phyloP scores from a whole-genome alignment of 2,113 vertebrate species.

The Cyphomyrus discorhynchus region DNA sequence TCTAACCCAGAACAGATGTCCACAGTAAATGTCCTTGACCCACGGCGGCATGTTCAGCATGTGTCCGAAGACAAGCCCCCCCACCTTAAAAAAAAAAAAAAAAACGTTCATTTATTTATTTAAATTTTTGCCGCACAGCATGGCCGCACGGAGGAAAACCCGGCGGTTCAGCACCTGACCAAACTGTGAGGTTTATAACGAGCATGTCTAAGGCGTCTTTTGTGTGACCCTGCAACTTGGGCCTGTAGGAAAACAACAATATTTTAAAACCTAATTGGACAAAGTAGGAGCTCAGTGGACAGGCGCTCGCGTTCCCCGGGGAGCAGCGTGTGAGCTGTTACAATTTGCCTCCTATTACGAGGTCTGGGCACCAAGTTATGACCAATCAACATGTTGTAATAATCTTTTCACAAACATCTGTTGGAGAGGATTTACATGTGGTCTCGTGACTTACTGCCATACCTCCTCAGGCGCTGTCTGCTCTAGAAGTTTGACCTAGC shows the following conservation, averaged over 20 bases:
- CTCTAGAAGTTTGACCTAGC: conserved; percentile 26
- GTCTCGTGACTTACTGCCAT: conserved; percentile 46
- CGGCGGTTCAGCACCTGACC: conserved; percentile 79
- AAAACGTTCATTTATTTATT: neutral
- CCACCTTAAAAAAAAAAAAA: neutral
- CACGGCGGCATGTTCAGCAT: conserved; percentile 59
- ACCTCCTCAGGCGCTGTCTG: conserved; percentile 43
- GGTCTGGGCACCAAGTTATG: conserved; percentile 46
- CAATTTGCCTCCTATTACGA: conserved; percentile 75
- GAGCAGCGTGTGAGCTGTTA: conserved; percentile 63
- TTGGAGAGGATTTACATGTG: conserved; percentile 48
- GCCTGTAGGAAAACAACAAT: conserved; percentile 62
- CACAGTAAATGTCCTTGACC: conserved; percentile 75
- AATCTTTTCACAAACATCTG: conserved; percentile 62
- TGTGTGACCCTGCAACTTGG: conserved; percentile 56
- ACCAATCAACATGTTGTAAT: conserved; percentile 55
- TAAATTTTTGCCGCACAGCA: conserved; percentile 23
- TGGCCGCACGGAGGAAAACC: conserved; percentile 16
- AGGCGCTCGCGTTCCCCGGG: conserved; percentile 65
- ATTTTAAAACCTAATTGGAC: conserved; percentile 76
- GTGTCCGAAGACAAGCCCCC: conserved; percentile 53
- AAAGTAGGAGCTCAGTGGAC: conserved; percentile 71
- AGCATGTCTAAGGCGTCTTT: conserved; percentile 50
- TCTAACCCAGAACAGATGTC: conserved; percentile 88
- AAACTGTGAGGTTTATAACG: conserved; percentile 70